Conservation (phyloP, 2,888 invertebrate genomes). For the Lepidochitona cinerea region DNA sequence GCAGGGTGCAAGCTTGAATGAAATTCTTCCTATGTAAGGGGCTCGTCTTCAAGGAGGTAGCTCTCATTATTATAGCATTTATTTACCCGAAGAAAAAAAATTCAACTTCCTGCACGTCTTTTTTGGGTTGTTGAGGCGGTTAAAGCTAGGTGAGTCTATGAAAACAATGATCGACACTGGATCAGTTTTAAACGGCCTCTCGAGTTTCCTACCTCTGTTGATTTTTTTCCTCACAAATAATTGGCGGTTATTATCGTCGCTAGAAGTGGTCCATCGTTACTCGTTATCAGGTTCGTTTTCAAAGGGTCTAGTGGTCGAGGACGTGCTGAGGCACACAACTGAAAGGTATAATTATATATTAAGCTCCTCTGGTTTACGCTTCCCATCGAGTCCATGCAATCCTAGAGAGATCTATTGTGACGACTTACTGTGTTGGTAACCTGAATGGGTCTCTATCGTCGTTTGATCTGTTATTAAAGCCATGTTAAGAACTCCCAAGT, state of each 20-base stretch:
- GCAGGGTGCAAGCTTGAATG: background rate
- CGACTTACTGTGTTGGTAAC: background rate
- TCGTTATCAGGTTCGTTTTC: constrained; percentile 5
- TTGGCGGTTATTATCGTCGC: background rate
- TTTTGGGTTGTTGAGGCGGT: too few relatives aligned
- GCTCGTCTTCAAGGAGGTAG: too few relatives aligned
- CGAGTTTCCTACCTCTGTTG: too few relatives aligned
- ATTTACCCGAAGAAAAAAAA: too few relatives aligned
- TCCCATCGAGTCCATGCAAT: background rate
- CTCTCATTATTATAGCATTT: too few relatives aligned
- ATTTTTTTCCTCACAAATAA: background rate
- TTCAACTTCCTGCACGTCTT: too few relatives aligned
- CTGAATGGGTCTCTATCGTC: background rate
- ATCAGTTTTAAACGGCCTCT: too few relatives aligned
- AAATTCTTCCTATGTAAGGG: background rate
- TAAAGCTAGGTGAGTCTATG: too few relatives aligned
- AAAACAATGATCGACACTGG: too few relatives aligned
- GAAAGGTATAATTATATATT: constrained; percentile 6
- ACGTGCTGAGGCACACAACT: background rate
- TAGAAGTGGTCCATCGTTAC: constrained; percentile 6
- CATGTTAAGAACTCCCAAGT: constrained; percentile 5
- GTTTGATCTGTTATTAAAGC: background rate
- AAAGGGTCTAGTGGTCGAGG: background rate
- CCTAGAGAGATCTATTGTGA: background rate
- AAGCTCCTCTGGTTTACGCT: background rate